phyloP scores from a whole-genome alignment of 1,140 invertebrate species.

The Pseudachorutes palmiensis region DNA sequence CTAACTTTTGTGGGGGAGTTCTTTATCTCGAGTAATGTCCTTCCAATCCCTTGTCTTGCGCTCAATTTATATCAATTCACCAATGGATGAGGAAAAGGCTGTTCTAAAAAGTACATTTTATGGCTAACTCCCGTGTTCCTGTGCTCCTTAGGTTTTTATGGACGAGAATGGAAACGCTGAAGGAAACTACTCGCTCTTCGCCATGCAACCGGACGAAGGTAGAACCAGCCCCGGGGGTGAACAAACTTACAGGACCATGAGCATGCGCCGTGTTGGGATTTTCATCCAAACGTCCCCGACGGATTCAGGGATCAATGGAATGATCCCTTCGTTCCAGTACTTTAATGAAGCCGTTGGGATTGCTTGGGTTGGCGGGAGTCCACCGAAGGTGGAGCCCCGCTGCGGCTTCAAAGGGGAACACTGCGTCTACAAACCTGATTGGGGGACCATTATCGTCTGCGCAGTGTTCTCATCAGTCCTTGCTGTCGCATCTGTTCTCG shows the following conservation, averaged over 20 bases:
- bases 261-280: constrained; percentile 63
- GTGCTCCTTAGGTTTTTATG: constrained; percentile 58
- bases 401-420: constrained; percentile 66
- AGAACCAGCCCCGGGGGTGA: too few relatives aligned
- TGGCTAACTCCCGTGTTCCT: too few relatives aligned
- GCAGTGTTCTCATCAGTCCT: constrained; percentile 51
- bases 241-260: too few relatives aligned
- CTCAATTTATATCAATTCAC: too few relatives aligned
- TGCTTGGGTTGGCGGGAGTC: constrained; percentile 62
- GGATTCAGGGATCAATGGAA: background rate
- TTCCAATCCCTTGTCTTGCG: too few relatives aligned
- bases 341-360: constrained; percentile 54
- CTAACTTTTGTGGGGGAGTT: background rate
- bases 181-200: constrained; percentile 79
- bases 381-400: constrained; percentile 59
- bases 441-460: constrained; percentile 52
- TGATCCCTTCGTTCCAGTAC: constrained; percentile 50
- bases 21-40: background rate
- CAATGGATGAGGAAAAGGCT: too few relatives aligned
- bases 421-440: constrained; percentile 51
- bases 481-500: constrained; percentile 52
- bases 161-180: constrained; percentile 81
- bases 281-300: constrained; percentile 50
- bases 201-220: constrained; percentile 49
- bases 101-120: too few relatives aligned